Evolutionary conservation across 2,797 vertebrate species (phyloP), one percentile per base, ranked within the genome.

Genomic region (Melanotaenia pygmaea): DNA sequence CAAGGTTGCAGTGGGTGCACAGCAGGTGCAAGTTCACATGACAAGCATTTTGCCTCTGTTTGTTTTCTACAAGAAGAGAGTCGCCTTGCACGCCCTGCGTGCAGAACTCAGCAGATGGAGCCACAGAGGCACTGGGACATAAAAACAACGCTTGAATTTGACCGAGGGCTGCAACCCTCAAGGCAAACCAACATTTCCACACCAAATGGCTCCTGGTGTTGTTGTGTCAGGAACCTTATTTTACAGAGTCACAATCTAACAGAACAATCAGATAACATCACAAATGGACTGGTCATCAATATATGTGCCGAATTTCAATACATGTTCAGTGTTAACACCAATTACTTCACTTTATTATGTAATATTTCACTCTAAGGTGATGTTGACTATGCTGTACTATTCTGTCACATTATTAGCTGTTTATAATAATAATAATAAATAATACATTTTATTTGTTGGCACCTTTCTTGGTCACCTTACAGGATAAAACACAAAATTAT

Each of bases 11-110:
- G 32, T 28, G 53, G 65, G 57, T 64, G 51, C 50, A 78, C 58
- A 60, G 71, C 79, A 85, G 77, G 80, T 85, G 79, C 70, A 77
- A 50, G 67, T 72, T 62, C 56, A 64, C 38, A 37, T 35, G 67
- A 34, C 14, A 34, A 62, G 32, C 57, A 66, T 59, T 76, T 75
- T 43, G 47, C 59, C 67, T 77, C 54, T 38, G n/a, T 63, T 76
- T 83, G 47, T 40, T 62, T 58, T 68, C 24, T 35, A 20, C 22
- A 30, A 59, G 57, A 78, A 70, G 38, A 59, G n/a, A 72, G 71
- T 32, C 13, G 64, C 53, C 2, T 24, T 34, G 66, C 34, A n/a
- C 53, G 35, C 50, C 10, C 58, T 20, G 45, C 35, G 61, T 37
- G 32, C 50, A 66, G 2, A 37, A n/a, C 54, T 60, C 62, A 60